Percentiles rank a stretch among this genome's conserved stretches.
Conservation (phyloP, 2,888 invertebrate genomes). For the Anoncus sp. region DNA sequence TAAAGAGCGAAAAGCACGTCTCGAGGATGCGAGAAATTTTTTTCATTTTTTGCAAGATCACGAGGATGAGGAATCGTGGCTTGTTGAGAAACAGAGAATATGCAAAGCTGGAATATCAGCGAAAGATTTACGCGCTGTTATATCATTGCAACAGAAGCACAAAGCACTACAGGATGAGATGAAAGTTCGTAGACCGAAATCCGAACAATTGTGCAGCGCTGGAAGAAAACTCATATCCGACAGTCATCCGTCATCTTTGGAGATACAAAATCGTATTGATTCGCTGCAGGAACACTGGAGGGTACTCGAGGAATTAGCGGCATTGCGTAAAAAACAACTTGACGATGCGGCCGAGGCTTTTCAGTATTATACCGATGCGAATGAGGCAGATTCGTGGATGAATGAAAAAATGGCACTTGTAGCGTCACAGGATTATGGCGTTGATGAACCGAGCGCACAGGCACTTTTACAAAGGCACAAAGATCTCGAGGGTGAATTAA, state of each 20-base stretch:
- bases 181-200: slow-evolving; percentile 89
- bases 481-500: slow-evolving; percentile 94
- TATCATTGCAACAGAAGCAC: slow-evolving; percentile 96
- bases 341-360: slow-evolving; percentile 96
- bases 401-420: slow-evolving; percentile 97
- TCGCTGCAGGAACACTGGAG: slow-evolving; percentile 95
- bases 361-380: slow-evolving; percentile 98
- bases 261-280: slow-evolving; percentile 92
- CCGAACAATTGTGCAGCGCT: slow-evolving; percentile 88
- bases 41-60: slow-evolving; percentile 98
- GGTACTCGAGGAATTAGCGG: slow-evolving; percentile 92
- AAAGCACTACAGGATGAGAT: slow-evolving; percentile 96
- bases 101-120: slow-evolving; percentile 97
- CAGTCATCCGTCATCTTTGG: slow-evolving; percentile 91
- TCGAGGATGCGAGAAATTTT: slow-evolving; percentile 97
- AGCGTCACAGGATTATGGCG: slow-evolving; percentile 94
- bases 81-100: slow-evolving; percentile 96
- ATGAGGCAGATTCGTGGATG: slow-evolving; percentile 99
- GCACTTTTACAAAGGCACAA: slow-evolving; percentile 94
- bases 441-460: slow-evolving; percentile 95
- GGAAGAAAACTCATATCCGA: slow-evolving; percentile 91
- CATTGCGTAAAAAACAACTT: slow-evolving; percentile 89
- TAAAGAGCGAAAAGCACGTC: slow-evolving; percentile 90
- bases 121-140: slow-evolving; percentile 95
- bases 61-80: slow-evolving; percentile 99